Evolutionary conservation across 1,140 invertebrate species (phyloP), one percentile per base, ranked within the genome.

Genomic region (Calephelis nemesis): DNA sequence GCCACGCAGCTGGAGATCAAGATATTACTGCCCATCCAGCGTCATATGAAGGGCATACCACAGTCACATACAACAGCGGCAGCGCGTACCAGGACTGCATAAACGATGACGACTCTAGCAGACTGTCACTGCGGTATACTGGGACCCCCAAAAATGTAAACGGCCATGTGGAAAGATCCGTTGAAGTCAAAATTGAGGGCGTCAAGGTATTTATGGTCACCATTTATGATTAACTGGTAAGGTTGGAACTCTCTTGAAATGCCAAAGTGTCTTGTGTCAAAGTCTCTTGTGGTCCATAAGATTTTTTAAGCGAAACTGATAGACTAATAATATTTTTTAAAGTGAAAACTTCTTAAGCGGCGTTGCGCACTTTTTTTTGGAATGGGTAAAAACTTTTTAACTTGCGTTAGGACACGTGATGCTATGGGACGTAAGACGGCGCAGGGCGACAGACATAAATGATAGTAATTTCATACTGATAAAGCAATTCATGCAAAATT

Each of bases 161-260:
- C 13, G 83, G 81, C 0, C 74, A 68, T n/a, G 48, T 81, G 1
- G 82, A 84, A 64, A 77, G 85, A 62, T 54, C 75, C 12, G 79
- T 87, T 7, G 75, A 84, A 19, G 74, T 84, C 7, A 73, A 79
- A n/a, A 71, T 87, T 52, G 71, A 73, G 69, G 83, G 64, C 49
- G 74, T 77, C 63, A 81, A 71, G 81, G 77, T 79, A 47, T 45
- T 45, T 45, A 45, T 45, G 42, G 0, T 45, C 6, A 45, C 42
- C 76, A 47, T 45, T 45, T 45, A 8, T 45, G 42, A 9, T 45
- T 9, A 45, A 1, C 42, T 45, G 8, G 42, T 65, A 6, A 39
- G 10, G 19, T 15, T 47, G 47, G 11, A 47, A 54, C 47, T 65
- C 49, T 47, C 6, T 45, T 68, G 6, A 63, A 40, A 45, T 63